These are phyloP conservation scores for Aphidius ervi DNA, from an alignment of 1,140 invertebrate species.

Conservation along the genomic window DNA sequence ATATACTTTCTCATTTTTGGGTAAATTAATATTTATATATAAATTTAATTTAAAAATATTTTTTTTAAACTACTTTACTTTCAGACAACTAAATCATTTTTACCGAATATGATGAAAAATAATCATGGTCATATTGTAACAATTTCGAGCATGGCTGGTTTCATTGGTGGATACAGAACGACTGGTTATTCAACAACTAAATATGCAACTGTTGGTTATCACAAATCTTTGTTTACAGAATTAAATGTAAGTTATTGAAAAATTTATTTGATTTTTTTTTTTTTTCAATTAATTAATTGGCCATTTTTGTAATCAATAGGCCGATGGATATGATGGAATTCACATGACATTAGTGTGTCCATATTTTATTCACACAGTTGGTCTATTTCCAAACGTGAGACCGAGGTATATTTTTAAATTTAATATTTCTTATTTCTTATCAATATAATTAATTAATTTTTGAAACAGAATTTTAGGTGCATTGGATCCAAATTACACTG, in stretches of 20 bases:
- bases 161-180: constrained; percentile 75
- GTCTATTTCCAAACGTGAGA: constrained; percentile 89
- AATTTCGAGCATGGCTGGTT: constrained; percentile 88
- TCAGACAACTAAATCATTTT: constrained; percentile 72
- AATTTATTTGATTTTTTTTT: no score
- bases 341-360: constrained; percentile 87
- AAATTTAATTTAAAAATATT: constrained; percentile 13
- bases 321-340: constrained; percentile 63
- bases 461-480: constrained; percentile 68
- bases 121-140: constrained; percentile 93
- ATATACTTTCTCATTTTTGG: constrained; percentile 75
- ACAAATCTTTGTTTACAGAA: constrained; percentile 79
- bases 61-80: constrained; percentile 27
- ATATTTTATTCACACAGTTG: constrained; percentile 84
- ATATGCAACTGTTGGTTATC: constrained; percentile 88
- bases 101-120: constrained; percentile 89
- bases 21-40: constrained; percentile 44
- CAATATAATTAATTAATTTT: no score
- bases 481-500: constrained; percentile 82
- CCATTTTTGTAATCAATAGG: constrained; percentile 45
- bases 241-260: constrained; percentile 51
- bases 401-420: constrained; percentile 62
- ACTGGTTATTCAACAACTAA: constrained; percentile 96
- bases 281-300: no score
- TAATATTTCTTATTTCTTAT: neutral